phyloP scores from a whole-genome alignment of 2,888 invertebrate genomes.

The Callimorpha dominula region DNA sequence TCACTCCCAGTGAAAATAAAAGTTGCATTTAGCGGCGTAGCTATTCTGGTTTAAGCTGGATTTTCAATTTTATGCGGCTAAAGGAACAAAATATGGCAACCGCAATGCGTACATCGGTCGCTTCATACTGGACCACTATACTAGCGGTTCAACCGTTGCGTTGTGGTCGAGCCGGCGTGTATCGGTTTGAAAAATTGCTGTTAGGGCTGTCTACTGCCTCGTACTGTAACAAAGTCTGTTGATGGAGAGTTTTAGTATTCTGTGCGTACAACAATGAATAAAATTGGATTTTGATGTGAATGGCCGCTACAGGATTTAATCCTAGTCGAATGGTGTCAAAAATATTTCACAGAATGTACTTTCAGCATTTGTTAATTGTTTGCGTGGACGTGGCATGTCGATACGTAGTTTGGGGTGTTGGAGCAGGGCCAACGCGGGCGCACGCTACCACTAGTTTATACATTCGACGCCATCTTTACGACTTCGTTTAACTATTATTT shows the following conservation, averaged over 20 bases:
- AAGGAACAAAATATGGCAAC: slow-evolving; percentile 47
- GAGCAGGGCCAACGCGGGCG: slow-evolving; percentile 68
- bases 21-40: slow-evolving; percentile 39
- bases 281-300: not conserved
- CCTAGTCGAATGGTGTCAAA: not conserved
- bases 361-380: slow-evolving; percentile 70
- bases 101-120: slow-evolving; percentile 50
- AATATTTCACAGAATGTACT: not conserved
- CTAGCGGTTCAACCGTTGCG: slow-evolving; percentile 39
- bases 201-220: slow-evolving; percentile 21
- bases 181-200: slow-evolving; percentile 50
- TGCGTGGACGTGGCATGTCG: slow-evolving; percentile 57
- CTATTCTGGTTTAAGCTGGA: slow-evolving; percentile 43
- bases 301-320: not conserved
- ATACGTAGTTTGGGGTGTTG: slow-evolving; percentile 62
- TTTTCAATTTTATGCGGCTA: slow-evolving; percentile 54
- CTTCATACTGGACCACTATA: slow-evolving; percentile 40
- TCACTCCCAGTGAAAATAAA: slow-evolving; percentile 39
- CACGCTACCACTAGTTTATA: slow-evolving; percentile 66
- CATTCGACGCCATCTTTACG: slow-evolving; percentile 73
- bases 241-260: slow-evolving; percentile 12
- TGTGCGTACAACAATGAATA: not conserved
- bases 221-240: slow-evolving; percentile 30
- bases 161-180: slow-evolving; percentile 28
- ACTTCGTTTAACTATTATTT: slow-evolving; percentile 72